Evolutionary conservation across 1,140 invertebrate species (phyloP).

Genomic region (Cydia fagiglandana): DNA sequence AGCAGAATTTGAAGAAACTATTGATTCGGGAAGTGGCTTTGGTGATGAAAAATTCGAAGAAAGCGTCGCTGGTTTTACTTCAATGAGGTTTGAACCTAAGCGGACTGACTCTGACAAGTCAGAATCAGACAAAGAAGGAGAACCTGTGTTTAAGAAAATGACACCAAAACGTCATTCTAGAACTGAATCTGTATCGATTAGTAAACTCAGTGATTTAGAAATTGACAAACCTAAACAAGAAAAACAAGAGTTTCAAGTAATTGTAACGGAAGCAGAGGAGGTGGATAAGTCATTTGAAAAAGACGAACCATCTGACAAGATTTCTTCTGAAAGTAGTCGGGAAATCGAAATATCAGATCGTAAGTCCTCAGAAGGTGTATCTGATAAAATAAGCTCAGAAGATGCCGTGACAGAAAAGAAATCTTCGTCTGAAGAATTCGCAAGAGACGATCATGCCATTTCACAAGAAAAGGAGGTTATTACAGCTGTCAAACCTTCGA

Average conservation of each 20-base stretch:
- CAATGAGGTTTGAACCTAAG: constrained; percentile 64
- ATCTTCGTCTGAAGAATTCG: constrained; percentile 72
- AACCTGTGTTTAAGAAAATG: constrained; percentile 73
- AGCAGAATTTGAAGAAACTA: constrained; percentile 72
- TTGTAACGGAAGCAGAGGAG: constrained; percentile 77
- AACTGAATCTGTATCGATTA: constrained; percentile 74
- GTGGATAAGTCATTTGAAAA: constrained; percentile 68
- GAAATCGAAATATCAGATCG: constrained; percentile 77
- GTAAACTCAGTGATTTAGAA: constrained; percentile 67
- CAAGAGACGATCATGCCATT: constrained; percentile 49
- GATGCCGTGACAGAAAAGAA: constrained; percentile 77
- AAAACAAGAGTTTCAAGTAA: constrained; percentile 75
- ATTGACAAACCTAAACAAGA: constrained; percentile 49
- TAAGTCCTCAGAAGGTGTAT: constrained; percentile 77
- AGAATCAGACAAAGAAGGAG: constrained; percentile 67
- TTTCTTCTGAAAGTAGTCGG: constrained; percentile 77
- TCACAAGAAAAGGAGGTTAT: constrained; percentile 38
- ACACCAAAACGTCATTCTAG: constrained; percentile 73
- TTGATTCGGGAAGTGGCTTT: constrained; percentile 71
- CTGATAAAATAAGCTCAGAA: constrained; percentile 76
- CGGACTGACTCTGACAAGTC: constrained; percentile 57
- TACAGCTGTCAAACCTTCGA: constrained; percentile 34
- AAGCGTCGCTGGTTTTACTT: constrained; percentile 66
- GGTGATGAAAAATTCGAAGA: constrained; percentile 76
- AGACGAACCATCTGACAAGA: constrained; percentile 76